Evolutionary conservation across 2,888 invertebrate species (phyloP).

Genomic region (Caenorhabditis sp.): DNA sequence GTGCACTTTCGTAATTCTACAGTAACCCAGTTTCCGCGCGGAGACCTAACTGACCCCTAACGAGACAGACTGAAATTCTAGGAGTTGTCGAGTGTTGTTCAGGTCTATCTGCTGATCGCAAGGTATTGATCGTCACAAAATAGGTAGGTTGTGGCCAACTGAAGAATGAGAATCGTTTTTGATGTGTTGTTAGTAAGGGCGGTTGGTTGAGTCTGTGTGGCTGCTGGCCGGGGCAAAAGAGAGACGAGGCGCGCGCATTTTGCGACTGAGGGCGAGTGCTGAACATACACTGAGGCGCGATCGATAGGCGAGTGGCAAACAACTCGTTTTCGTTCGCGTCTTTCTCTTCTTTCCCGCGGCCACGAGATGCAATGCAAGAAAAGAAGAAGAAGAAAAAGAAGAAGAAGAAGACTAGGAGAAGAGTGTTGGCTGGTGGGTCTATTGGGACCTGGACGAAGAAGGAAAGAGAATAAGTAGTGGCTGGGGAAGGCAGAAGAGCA

Average conservation of each 20-base stretch:
- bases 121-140: slow-evolving; percentile 28
- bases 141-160: slow-evolving; percentile 19
- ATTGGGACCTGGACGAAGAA: slow-evolving; percentile 42
- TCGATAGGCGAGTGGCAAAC: slow-evolving; percentile 60
- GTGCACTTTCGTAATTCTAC: slow-evolving; percentile 4
- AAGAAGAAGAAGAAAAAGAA: slow-evolving; percentile 2
- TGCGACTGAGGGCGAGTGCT: slow-evolving; percentile 57
- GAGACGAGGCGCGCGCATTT: slow-evolving; percentile 45
- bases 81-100: background rate
- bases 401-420: background rate
- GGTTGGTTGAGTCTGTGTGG: slow-evolving; percentile 35
- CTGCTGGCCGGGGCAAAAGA: slow-evolving; percentile 43
- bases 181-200: slow-evolving; percentile 56
- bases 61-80: background rate
- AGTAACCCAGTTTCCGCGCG: too few relatives aligned
- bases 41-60: background rate
- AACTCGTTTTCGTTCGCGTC: slow-evolving; percentile 57
- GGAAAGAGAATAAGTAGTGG: slow-evolving; percentile 22
- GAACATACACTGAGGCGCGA: slow-evolving; percentile 55
- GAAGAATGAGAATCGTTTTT: slow-evolving; percentile 54
- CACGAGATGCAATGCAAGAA: slow-evolving; percentile 22
- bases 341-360: slow-evolving; percentile 27
- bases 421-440: slow-evolving; percentile 39
- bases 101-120: background rate
- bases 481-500: slow-evolving; percentile 6